Evolutionary conservation across 2,888 invertebrate genomes (phyloP), one percentile per base, ranked within the genome.

Genomic region (Prosopocoilus inquinatus): DNA sequence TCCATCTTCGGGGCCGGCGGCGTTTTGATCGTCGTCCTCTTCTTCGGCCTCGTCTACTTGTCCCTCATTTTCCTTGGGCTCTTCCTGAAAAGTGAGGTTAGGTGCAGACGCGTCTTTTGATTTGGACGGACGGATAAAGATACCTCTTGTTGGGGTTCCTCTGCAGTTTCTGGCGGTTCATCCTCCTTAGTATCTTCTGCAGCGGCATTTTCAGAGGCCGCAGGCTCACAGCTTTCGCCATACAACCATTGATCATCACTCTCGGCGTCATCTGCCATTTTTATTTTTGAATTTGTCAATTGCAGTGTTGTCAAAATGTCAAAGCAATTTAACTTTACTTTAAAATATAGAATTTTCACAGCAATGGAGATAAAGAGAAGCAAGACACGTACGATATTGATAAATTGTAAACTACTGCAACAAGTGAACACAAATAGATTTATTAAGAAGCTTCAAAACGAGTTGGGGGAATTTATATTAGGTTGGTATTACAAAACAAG

Each of bases 191-290:
- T 54, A 38, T 62, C 61, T 9, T 66, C 70, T 16, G 64, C 61
- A 4, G 51, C 46, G 20, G 61, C 58, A 8, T 63, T 47, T 48
- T 52, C 74, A 63, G 0, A 73, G 72, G 1, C 74, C 73, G 64
- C 74, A 58, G 20, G 61, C 57, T 61, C 57, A 32, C 11, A 39
- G 47, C 3, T 50, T 47, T 91, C 91, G 13, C 93, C 93, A 70
- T 94, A 94, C 57, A 94, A 80, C 92, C 92, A 94, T 71, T 85
- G 89, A 80, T 94, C 93, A 73, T 94, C 93, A 77, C 89, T 90
- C 75, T 87, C 87, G 12, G 78, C 75, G 65, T 84, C 84, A 58
- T 86, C 87, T 66, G 85, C 84, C 84, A 86, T 85, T 75, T 78
- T 76, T 28, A 28, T 28, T 28, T n/a, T 28, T 28, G 20, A 28